Base-by-base conservation (phyloP, 2,888 invertebrate species). In the Athalia cordata region DNA sequence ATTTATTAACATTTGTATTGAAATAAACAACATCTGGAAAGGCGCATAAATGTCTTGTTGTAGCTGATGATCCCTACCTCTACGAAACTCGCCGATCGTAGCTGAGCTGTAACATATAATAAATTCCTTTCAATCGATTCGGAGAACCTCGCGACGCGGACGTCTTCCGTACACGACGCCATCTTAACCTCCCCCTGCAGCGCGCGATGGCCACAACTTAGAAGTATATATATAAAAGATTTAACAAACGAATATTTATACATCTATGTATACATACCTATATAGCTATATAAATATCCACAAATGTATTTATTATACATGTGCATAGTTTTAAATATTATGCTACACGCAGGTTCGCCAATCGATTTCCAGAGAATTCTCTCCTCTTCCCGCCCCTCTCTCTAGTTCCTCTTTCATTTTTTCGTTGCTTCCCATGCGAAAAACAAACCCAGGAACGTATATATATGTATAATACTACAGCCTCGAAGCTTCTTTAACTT, bases 121-220 rank as follows among this genome's bases (percentile, higher is more conserved):
- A 72, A 72, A 72, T 72, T 72, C 59, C 72, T 72, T 72, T 59
- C 29, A 72, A 72, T 72, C 72, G 72, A 72, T 72, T 72, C 72
- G 72, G 72, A 72, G 72, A 72, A 72, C 52, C 59, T 29, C 29
- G 29, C 29, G 29, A 29, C 59, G 72, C 72, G 72, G 29, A 72
- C 72, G 72, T 72, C 72, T 72, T 72, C 72, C 72, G 72, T 29
- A 29, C 72, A 47, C 72, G 72, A 72, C 72, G 72, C 72, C 72
- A 72, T 72, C 72, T 72, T 72, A 72, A 13, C 59, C 59, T 72
- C 72, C 59, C 57, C 72, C 70, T 55, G 55, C 7, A 55, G 55
- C 57, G 67, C 59, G 72, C 57, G 57, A 59, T 68, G 15, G 29
- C 47, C 68, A 68, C 13, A 61, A 61, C 61, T 61, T 29, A 29